Base-by-base conservation (phyloP, 2,888 invertebrate species). In the Ecliptopera silaceata region DNA sequence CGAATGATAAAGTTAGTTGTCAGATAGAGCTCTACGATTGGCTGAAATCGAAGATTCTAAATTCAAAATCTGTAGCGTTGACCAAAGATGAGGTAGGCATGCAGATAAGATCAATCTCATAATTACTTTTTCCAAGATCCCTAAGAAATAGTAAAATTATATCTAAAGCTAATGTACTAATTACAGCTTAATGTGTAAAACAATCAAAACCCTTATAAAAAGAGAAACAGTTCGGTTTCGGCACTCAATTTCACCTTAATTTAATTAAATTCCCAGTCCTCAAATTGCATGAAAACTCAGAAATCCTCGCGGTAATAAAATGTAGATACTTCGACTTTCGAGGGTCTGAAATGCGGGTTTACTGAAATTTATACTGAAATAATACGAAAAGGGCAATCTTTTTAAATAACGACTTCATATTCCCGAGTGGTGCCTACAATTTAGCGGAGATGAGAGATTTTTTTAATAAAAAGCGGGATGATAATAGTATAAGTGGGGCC, bases 391-490 rank as follows among this genome's bases (percentile, higher is more conserved):
- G 77, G 76, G 87, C 86, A 81, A 84, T 85, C 84, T 86, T 88
- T 88, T 89, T 86, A 88, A 90, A 89, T 90, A 90, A 90, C 84
- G 89, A 82, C 88, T 84, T 91, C 88, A 91, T 91, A 89, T 90
- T 88, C 88, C 82, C 79, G 81, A 86, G 86, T 77, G 54, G 75
- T 73, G 77, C 74, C 80, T 79, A 89, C 88, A 91, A 90, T 90
- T 90, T 88, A 89, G 86, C 85, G 84, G 85, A 87, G 88, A 88
- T 88, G 89, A 84, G 79, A 82, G 86, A 81, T 86, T 86, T 85
- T 86, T 87, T 85, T 88, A 86, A 84, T 84, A 86, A 87, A 90
- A 89, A 88, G 74, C 70, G 64, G 67, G 76, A 71, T 74, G 75
- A 77, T 75, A 78, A 79, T 80, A 54, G 48, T 63, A 79, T 60